Conservation (phyloP, 2,113 vertebrate genomes). For the Daboia siamensis region DNA sequence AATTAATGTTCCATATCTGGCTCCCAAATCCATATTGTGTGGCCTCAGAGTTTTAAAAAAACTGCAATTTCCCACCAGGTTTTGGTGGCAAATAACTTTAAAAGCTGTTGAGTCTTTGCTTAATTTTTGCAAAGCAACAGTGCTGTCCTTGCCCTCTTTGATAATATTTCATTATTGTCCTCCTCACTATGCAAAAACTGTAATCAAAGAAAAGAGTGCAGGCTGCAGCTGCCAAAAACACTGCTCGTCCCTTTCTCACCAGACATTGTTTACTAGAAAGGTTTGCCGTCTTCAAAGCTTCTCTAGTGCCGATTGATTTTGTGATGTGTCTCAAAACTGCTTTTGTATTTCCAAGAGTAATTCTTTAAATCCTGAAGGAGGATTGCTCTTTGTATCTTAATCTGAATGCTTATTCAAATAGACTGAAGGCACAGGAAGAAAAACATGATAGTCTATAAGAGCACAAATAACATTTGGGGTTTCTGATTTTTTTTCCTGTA, state of each 20-base stretch:
- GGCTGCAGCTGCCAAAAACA: not conserved
- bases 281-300: not conserved
- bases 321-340: not conserved
- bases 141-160: not conserved
- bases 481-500: not conserved
- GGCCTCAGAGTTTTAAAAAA: not conserved
- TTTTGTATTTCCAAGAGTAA: not conserved
- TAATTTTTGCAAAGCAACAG: not conserved
- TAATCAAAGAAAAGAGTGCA: not conserved
- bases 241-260: not conserved
- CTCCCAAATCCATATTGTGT: not conserved
- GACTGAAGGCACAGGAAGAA: not conserved
- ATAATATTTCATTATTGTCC: not conserved
- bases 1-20: not conserved
- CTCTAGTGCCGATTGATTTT: not conserved
- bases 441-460: not conserved
- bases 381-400: not conserved
- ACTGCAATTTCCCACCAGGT: not conserved
- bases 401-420: not conserved
- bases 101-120: not conserved
- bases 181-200: not conserved
- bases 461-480: not conserved
- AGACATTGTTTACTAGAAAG: not conserved
- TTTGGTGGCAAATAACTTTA: not conserved
- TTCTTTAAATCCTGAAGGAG: not conserved